Evolutionary conservation across 2,797 vertebrate species (phyloP).

Genomic region (Helarctos malayanus): DNA sequence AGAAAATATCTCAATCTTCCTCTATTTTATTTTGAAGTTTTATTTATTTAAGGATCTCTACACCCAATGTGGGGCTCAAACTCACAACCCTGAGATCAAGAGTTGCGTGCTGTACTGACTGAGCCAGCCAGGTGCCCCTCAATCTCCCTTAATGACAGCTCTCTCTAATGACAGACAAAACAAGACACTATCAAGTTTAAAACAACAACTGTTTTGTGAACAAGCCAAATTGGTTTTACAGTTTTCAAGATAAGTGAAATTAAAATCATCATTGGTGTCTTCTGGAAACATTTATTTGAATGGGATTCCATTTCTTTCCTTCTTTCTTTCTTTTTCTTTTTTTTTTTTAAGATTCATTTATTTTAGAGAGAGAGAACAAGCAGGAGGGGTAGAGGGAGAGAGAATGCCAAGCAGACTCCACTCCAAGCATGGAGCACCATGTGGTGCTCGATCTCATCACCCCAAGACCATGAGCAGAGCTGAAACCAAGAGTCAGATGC

Average conservation of each 20-base stretch:
- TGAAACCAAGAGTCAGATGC: not conserved
- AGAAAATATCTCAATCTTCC: not conserved
- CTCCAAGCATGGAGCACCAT: not conserved
- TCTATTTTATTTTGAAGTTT: not conserved
- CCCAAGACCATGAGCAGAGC: not conserved
- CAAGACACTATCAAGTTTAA: not conserved
- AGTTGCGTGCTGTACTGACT: not conserved
- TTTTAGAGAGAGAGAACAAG: not conserved
- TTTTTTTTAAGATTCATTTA: not conserved
- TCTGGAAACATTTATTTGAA: not conserved
- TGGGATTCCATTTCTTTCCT: not conserved
- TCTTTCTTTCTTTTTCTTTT: not conserved
- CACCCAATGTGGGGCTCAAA: not conserved
- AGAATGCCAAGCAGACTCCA: not conserved
- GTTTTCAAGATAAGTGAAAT: slow-evolving; percentile 25
- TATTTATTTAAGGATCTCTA: not conserved
- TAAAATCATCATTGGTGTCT: not conserved
- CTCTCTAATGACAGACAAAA: not conserved
- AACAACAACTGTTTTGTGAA: not conserved
- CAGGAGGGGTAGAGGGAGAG: not conserved
- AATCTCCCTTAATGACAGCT: not conserved
- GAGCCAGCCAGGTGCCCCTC: not conserved
- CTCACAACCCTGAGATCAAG: not conserved
- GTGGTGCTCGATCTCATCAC: not conserved
- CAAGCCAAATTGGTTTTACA: not conserved